Percentiles rank a stretch among this genome's conserved stretches.
Evolutionary conservation across 2,113 vertebrate genomes (phyloP).

Genomic region (Platysternon megacephalum): DNA sequence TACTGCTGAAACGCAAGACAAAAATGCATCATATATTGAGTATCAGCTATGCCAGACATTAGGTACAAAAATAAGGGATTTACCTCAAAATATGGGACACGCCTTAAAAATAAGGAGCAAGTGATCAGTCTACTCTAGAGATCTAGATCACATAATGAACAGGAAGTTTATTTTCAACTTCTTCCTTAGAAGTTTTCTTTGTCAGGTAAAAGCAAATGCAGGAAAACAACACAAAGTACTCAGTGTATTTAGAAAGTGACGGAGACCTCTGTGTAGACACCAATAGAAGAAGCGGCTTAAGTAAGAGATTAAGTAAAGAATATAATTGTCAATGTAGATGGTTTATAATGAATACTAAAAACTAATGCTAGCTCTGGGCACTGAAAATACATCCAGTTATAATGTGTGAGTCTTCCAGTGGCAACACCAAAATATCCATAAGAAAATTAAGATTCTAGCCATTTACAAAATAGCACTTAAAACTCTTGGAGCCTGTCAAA

Average conservation of each 20-base stretch:
- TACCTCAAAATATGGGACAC: background rate
- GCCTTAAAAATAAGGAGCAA: background rate
- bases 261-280: slow-evolving; percentile 62
- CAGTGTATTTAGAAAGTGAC: slow-evolving; percentile 54
- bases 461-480: background rate
- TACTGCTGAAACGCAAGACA: background rate
- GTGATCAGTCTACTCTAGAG: fast-evolving
- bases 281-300: slow-evolving; percentile 44
- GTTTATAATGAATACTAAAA: slow-evolving; percentile 48
- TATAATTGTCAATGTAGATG: slow-evolving; percentile 27
- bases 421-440: background rate
- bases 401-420: slow-evolving; percentile 17
- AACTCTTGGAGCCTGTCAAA: background rate
- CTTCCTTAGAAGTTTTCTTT: background rate
- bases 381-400: slow-evolving; percentile 21
- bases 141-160: background rate
- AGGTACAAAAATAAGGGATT: background rate
- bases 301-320: slow-evolving; percentile 45
- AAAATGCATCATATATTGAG: background rate
- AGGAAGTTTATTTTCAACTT: background rate
- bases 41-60: background rate
- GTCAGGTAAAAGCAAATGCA: slow-evolving; percentile 17
- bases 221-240: background rate
- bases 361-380: background rate
- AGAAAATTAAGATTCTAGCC: slow-evolving; percentile 22